Conservation (phyloP, 2,113 vertebrate genomes). For the Phrynocephalus versicolor region DNA sequence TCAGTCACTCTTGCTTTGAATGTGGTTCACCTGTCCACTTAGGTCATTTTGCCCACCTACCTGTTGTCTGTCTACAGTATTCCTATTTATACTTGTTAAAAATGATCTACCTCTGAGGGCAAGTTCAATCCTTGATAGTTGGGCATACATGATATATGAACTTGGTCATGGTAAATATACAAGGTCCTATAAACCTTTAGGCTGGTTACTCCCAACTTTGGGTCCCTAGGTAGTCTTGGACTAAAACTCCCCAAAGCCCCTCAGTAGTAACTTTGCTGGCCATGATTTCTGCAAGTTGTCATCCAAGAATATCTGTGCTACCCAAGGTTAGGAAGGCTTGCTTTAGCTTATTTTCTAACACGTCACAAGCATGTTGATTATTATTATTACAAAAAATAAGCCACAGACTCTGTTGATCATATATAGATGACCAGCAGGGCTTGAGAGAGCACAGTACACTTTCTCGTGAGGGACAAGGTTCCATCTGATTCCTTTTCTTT, state of each 20-base stretch:
- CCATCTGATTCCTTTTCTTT: conserved; percentile 54
- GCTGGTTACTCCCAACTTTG: no score
- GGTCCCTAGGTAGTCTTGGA: no score
- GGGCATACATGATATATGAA: neutral
- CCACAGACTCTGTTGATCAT: neutral
- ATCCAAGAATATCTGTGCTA: no score
- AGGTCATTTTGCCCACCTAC: neutral
- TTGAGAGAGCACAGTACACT: neutral
- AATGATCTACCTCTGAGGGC: neutral
- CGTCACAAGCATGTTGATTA: no score
- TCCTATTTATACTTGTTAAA: neutral
- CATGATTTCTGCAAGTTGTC: no score
- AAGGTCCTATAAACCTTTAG: neutral
- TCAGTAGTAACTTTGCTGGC: no score
- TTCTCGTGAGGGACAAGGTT: neutral
- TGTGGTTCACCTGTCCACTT: neutral
- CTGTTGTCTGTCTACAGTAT: neutral
- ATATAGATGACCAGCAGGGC: neutral
- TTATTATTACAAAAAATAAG: conserved; percentile 5
- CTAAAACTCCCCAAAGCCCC: no score
- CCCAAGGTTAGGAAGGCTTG: neutral
- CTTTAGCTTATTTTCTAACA: neutral
- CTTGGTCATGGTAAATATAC: neutral
- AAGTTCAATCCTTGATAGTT: neutral
- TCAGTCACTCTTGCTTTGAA: neutral